Conservation (phyloP, 2,888 invertebrate species). For the Girardia tigrina region DNA sequence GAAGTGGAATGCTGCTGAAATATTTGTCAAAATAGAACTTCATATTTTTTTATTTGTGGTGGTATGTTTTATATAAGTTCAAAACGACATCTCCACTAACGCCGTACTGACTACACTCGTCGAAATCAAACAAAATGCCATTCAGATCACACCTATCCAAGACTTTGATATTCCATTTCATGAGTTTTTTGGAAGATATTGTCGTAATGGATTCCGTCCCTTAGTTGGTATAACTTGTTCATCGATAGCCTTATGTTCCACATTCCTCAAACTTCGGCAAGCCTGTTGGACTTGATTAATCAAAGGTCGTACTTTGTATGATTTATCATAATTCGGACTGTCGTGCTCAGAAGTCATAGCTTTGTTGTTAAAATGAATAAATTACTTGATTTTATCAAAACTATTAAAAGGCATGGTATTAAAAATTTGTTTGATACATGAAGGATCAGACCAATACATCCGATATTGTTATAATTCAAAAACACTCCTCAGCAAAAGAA, state of each 20-base stretch:
- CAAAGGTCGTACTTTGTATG: conserved; percentile 38
- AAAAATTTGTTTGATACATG: not conserved
- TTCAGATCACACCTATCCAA: conserved; percentile 30
- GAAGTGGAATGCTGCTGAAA: conserved; percentile 9
- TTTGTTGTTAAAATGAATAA: conserved; percentile 38
- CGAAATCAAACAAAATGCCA: conserved; percentile 38
- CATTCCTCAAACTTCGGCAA: conserved; percentile 33
- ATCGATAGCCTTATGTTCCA: conserved; percentile 37
- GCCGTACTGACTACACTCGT: conserved; percentile 34
- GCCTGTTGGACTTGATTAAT: conserved; percentile 35
- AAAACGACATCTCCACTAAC: not conserved
- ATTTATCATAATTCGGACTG: conserved; percentile 31
- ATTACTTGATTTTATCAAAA: conserved; percentile 32
- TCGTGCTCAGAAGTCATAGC: conserved; percentile 21
- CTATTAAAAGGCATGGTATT: conserved; percentile 24
- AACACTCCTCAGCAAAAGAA: conserved; percentile 1
- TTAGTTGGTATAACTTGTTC: conserved; percentile 38
- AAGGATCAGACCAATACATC: conserved; percentile 24
- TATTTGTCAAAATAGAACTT: conserved; percentile 27
- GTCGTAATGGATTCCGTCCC: conserved; percentile 35
- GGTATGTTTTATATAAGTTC: not conserved
- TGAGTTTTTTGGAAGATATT: conserved; percentile 38
- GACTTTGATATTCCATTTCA: conserved; percentile 38
- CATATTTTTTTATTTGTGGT: not conserved
- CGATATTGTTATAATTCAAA: conserved; percentile 17